Conservation (phyloP, 2,113 vertebrate species). For the Chionis minor region DNA sequence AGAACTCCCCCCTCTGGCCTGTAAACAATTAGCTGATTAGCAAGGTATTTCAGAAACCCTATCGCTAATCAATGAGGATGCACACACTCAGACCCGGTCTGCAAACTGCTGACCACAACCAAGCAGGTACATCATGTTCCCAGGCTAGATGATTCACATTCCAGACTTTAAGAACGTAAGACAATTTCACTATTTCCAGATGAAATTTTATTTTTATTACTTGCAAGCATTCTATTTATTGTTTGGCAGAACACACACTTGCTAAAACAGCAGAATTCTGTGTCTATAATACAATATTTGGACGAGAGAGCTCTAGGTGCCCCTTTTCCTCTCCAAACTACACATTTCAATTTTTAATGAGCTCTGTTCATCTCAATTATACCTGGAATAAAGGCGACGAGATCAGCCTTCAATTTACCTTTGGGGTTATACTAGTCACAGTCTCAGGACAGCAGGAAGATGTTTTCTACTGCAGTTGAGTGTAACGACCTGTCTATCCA, state of each 20-base stretch:
- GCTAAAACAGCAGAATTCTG: neutral
- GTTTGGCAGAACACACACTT: neutral
- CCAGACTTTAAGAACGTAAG: neutral
- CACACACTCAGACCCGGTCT: accelerated
- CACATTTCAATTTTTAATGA: neutral
- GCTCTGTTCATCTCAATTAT: neutral
- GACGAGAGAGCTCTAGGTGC: neutral
- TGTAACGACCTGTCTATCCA: neutral
- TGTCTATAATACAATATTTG: neutral
- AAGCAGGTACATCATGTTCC: accelerated
- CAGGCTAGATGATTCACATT: accelerated
- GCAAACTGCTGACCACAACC: neutral
- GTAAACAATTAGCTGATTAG: neutral
- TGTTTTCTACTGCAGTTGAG: neutral
- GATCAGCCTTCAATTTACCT: neutral
- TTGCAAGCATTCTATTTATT: neutral
- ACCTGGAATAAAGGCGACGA: neutral
- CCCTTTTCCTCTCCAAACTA: neutral
- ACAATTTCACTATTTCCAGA: neutral
- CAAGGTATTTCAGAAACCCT: accelerated
- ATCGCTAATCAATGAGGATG: accelerated
- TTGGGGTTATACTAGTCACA: neutral
- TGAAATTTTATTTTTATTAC: neutral
- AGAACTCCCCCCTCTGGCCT: neutral
- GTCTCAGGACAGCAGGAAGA: neutral